Evolutionary conservation across 2,797 vertebrate species (phyloP).

Genomic region (Chromis chromis): DNA sequence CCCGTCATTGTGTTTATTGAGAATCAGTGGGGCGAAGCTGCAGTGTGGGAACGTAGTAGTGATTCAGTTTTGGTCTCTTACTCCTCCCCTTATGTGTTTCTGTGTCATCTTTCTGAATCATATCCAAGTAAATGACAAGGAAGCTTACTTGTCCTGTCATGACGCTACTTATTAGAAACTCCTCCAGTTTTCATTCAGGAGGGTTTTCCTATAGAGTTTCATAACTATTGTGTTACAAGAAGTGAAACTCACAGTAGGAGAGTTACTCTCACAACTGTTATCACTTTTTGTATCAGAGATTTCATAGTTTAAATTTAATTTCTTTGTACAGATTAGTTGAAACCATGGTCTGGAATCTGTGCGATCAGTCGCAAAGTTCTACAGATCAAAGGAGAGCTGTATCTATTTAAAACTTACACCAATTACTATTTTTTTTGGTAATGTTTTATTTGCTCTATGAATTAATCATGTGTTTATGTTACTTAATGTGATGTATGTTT

Average conservation of each 20-base stretch:
- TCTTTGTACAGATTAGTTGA: no score
- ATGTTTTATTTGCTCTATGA: not conserved
- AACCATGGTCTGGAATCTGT: no score
- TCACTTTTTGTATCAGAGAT: not conserved
- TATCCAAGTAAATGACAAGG: slow-evolving; percentile 18
- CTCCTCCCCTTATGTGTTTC: slow-evolving; percentile 29
- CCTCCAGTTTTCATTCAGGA: slow-evolving; percentile 6
- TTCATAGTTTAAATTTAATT: no score
- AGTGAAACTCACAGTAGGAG: not conserved
- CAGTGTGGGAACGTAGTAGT: slow-evolving; percentile 32
- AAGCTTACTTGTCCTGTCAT: slow-evolving; percentile 20
- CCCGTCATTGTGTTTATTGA: slow-evolving; percentile 35
- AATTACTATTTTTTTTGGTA: not conserved
- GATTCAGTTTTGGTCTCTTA: slow-evolving; percentile 8
- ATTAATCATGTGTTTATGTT: not conserved
- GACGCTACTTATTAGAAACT: not conserved
- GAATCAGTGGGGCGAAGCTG: slow-evolving; percentile 18
- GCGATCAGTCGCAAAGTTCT: no score
- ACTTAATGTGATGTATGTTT: not conserved
- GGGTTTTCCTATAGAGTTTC: not conserved
- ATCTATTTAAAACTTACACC: no score
- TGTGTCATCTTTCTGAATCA: slow-evolving; percentile 49
- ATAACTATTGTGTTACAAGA: not conserved
- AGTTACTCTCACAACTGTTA: not conserved
- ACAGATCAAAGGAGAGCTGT: no score